Evolutionary conservation across 2,888 invertebrate genomes (phyloP), one percentile per base, ranked within the genome.

Genomic region (Eilema griseolum): DNA sequence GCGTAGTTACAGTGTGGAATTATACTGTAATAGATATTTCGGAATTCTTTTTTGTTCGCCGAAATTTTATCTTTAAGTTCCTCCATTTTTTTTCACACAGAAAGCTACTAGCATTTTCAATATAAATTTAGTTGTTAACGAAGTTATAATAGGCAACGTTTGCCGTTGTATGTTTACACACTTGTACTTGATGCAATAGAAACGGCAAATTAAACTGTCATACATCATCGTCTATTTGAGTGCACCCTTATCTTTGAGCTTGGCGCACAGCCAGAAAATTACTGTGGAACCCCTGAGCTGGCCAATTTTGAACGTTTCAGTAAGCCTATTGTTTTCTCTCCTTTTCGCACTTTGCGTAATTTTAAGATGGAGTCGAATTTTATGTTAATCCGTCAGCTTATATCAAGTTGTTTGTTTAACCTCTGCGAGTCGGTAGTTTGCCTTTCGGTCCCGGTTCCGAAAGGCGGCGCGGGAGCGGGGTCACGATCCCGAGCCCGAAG

Each of bases 201-300:
- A 52, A n/a, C 10, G 5, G n/a, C 20, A 52, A n/a, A 52, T 52
- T 52, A 52, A 28, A 26, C 28, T 26, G 8, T 59, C 59, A 16
- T 59, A 28, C 2, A 79, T 74, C 73, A 83, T 80, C 76, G 26
- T 78, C 73, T 76, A 74, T 76, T 76, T 76, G 82, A 81, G 80
- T 79, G 82, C 82, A 78, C 83, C 80, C 81, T 86, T 86, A 85
- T 86, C 83, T 84, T 66, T 70, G 73, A 70, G 81, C 83, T 26
- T 91, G 91, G 91, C 91, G 78, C 77, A 67, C 69, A 72, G 91
- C 92, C 91, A 92, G 85, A 78, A 83, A 75, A 85, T 85, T 85
- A 84, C 79, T 81, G 85, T 78, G 83, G 84, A 84, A 84, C 82
- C 86, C 85, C 86, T 82, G 83, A 86, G 78, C 81, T 82, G 84